Base-by-base conservation (phyloP, 2,113 vertebrate genomes). In the Corythornis cristatus region DNA sequence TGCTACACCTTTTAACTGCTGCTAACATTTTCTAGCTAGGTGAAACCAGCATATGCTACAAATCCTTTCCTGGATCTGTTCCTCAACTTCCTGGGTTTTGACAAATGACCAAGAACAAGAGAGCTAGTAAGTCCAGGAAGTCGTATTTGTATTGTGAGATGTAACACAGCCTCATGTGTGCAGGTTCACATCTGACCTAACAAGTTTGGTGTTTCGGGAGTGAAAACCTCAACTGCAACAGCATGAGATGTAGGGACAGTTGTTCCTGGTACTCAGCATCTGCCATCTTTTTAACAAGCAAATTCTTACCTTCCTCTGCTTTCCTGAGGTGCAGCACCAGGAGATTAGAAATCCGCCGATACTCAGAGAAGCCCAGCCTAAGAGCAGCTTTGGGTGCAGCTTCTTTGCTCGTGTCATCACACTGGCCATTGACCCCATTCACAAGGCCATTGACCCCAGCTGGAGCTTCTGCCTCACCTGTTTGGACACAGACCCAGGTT, bases 261-360 rank as follows among this genome's bases (percentile, higher is more conserved):
- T 33, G 9, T n/a, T 23, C 16, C 40, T 50, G 46, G 53, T 83
- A 56, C 12, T 61, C 43, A 53, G 19, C 19, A 29, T 65, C 45
- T 62, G 29, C 54, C 2, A 3, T 4, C 29, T 43, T 60, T 66
- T 57, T 17, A 67, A 21, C 10, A 17, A 72, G 37, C 6, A 29
- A 35, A 61, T 89, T 23, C 95, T 97, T 53, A 99, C 99, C 99
- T 95, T 99, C 99, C 72, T 99, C 99, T 42, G 98, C 96, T 90
- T 97, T 98, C 83, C 99, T 98, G 85, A 99, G 97, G 93, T 99
- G 99, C 88, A 99, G 97, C 50, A 99, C 99, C 56, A 99, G 96
- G 82, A 99, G 98, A 93, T 99, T 99, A 45, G 99, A 99, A 96
- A 99, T 98, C 15, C 98, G 98, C 31, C 97, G 98, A 96, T 99